Evolutionary conservation across 2,888 invertebrate genomes (phyloP), one percentile per base, ranked within the genome.

Genomic region (Amaurobius ferox): DNA sequence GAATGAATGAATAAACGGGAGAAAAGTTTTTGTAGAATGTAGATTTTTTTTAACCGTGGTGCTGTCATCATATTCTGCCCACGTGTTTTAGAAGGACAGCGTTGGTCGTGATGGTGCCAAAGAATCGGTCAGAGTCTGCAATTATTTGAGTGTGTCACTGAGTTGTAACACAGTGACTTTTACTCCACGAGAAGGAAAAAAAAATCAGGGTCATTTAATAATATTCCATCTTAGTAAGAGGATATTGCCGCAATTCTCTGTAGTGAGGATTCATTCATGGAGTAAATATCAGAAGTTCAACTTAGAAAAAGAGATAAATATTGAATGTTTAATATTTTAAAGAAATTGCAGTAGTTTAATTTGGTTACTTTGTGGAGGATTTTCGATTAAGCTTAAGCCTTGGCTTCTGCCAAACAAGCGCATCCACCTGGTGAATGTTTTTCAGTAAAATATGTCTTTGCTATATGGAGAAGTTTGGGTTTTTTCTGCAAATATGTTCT

Each of bases 71-170:
- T 0, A 40, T n/a, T 40, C 68, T 11, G 13, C 68, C 68, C 68
- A 68, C 68, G 68, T 68, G 28, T 40, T 68, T 30, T 23, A 68
- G 40, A 68, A 68, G 68, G 68, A 26, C 68, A 23, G 19, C 11
- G 67, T 30, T 19, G n/a, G n/a, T n/a, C 16, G 7, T 28, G 6
- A 16, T 30, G 66, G 67, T 67, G 67, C 39, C 67, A 67, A 13
- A 32, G 30, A 19, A 23, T 6, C 64, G 64, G 64, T 64, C 29
- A 64, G 30, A 64, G 30, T 29, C 5, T 5, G 29, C 30, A 30
- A 64, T 64, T 64, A 64, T 30, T 64, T 13, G n/a, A 3, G 61
- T 30, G 29, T 64, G 64, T 64, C 30, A 64, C 64, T 64, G 19
- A 16, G 7, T 55, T 55, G 55, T 55, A 23, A 55, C 55, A 55